Percentiles rank a stretch among this genome's conserved stretches.
Evolutionary conservation across 2,797 vertebrate genomes (phyloP).

Genomic region (Cephalopachus bancanus): DNA sequence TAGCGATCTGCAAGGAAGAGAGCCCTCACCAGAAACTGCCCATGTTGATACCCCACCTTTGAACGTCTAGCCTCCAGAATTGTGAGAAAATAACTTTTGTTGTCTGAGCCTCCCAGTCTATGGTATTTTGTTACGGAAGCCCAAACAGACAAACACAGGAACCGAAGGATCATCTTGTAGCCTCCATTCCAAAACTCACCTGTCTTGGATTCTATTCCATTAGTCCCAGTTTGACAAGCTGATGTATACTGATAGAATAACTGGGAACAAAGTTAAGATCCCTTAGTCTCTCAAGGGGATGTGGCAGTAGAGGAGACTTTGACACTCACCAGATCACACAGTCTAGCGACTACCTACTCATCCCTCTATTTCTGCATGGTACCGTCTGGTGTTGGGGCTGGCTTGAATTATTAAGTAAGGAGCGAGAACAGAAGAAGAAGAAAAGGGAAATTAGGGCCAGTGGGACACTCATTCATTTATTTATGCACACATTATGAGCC

Average conservation of each 20-base stretch:
- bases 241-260: background rate
- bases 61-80: background rate
- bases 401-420: background rate
- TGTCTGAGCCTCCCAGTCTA: no score
- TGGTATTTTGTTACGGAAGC: background rate
- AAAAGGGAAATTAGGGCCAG: background rate
- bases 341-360: background rate
- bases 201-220: background rate
- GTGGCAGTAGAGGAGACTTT: background rate
- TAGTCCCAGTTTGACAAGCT: background rate
- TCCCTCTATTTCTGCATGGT: background rate
- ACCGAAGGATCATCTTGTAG: background rate
- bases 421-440: background rate
- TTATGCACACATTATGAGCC: background rate
- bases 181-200: background rate
- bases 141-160: background rate
- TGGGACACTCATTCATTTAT: background rate
- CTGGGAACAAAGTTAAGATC: background rate
- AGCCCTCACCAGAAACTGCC: background rate
- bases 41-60: background rate
- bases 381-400: background rate
- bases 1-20: background rate
- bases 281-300: background rate
- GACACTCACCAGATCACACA: background rate
- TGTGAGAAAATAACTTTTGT: background rate